Conservation (phyloP, 2,797 vertebrate genomes). For the Chloroceryle inda region DNA sequence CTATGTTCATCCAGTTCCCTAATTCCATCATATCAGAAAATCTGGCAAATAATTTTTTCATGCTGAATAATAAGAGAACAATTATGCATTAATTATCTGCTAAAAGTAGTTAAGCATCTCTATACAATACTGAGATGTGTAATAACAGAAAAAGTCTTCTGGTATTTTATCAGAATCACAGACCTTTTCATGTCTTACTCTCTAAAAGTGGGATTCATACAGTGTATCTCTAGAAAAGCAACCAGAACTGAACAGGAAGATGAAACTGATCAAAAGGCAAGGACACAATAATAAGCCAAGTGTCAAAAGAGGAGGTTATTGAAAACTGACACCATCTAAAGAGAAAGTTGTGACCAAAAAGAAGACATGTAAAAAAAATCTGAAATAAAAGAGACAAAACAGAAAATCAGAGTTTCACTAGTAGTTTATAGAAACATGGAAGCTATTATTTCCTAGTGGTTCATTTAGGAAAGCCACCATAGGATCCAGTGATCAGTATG, state of each 20-base stretch:
- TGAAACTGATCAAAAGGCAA: not conserved
- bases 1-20: not conserved
- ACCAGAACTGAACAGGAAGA: not conserved
- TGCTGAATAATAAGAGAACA: not conserved
- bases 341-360: not conserved
- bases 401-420: not conserved
- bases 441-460: not conserved
- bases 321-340: not conserved
- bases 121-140: not conserved
- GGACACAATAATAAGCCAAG: not conserved
- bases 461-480: not conserved
- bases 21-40: not conserved
- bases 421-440: not conserved
- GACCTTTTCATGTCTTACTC: not conserved
- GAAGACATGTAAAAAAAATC: not conserved
- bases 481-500: not conserved
- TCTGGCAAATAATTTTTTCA: not conserved
- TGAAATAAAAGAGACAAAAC: not conserved
- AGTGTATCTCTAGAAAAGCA: not conserved
- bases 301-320: not conserved
- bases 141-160: not conserved
- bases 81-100: not conserved
- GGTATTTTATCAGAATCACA: not conserved
- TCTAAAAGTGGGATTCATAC: not conserved
- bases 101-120: not conserved